Base-by-base conservation (phyloP, 2,113 vertebrate genomes). In the Trochalopteron elliotii region DNA sequence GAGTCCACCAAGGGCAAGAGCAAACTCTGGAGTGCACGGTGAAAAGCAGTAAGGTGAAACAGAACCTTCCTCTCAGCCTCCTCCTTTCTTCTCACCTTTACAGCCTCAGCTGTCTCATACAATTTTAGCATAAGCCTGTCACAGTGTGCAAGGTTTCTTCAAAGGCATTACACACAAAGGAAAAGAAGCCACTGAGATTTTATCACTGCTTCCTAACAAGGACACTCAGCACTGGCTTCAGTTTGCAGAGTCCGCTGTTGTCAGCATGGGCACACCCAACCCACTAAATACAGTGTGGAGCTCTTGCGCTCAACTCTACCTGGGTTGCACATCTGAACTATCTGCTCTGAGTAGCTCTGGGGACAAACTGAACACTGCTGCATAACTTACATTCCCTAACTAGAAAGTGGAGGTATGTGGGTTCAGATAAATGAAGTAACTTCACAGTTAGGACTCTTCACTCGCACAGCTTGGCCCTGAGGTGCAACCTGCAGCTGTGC, bases 221-320 rank as follows among this genome's bases (percentile, higher is more conserved):
- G 63, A 64, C 45, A 56, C 21, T 31, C 37, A 47, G 56, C 49
- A 30, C 7, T 24, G 55, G 20, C 23, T 79, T 64, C 19, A 40
- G 37, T 67, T 69, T 0, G 6, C 42, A 80, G 71, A 81, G 53
- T 13, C 21, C 25, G 6, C 16, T 27, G 10, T 1, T 57, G 53
- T 19, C 61, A 40, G 53, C 1, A 0, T 1, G 42, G 37, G 31
- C 44, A 17, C 12, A 35, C 0, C 11, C 11, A 53, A 56, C 3
- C 1, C 35, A n/a, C 44, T 30, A 49, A 70, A 40, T 2, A 13
- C 39, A 30, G 14, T 0, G 30, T 15, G 40, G 53, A 83, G n/a
- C 35, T 59, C 27, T 23, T 21, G 65, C 13, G 56, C 49, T 69
- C 56, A 24, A 0, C 39, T 82, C 42, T 19, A 33, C 59, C 49